A percentile compares a stretch with the other conserved stretches of the same genome.
Conservation (phyloP, 1,140 invertebrate genomes). For the Pachypsylla venusta region DNA sequence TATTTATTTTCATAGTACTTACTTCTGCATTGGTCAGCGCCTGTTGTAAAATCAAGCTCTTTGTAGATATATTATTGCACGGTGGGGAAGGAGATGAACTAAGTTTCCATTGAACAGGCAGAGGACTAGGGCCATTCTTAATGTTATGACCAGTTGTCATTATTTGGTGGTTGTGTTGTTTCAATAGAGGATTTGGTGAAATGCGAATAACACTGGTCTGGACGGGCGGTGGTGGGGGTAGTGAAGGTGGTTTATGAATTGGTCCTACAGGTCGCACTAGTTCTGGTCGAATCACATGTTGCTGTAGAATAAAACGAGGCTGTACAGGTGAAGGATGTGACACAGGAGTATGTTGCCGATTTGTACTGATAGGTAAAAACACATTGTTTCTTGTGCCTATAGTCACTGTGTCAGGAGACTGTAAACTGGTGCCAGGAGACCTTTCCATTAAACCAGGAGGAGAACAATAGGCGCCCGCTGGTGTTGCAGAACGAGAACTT, state of each 20-base stretch:
- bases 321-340: conserved; percentile 33
- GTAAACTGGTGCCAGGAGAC: conserved; percentile 38
- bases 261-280: conserved; percentile 25
- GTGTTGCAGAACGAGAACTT: conserved; percentile 76
- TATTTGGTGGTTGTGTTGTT: conserved; percentile 18
- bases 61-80: conserved; percentile 24
- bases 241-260: conserved; percentile 28
- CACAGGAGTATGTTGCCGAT: conserved; percentile 24
- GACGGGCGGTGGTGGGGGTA: conserved; percentile 28
- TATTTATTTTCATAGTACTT: conserved; percentile 10
- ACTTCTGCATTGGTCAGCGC: conserved; percentile 27
- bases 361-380: conserved; percentile 70
- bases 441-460: conserved; percentile 49
- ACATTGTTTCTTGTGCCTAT: conserved; percentile 53
- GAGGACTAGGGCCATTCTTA: conserved; percentile 32
- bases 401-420: conserved; percentile 43
- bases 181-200: conserved; percentile 41
- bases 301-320: conserved; percentile 19
- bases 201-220: conserved; percentile 65
- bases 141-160: conserved; percentile 26
- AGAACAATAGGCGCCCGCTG: conserved; percentile 53
- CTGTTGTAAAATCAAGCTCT: conserved; percentile 30
- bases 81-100: conserved; percentile 11
- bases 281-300: not conserved
- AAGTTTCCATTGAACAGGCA: conserved; percentile 25